phyloP scores from a whole-genome alignment of 2,888 invertebrate species.

The Ectobius pallidus region DNA sequence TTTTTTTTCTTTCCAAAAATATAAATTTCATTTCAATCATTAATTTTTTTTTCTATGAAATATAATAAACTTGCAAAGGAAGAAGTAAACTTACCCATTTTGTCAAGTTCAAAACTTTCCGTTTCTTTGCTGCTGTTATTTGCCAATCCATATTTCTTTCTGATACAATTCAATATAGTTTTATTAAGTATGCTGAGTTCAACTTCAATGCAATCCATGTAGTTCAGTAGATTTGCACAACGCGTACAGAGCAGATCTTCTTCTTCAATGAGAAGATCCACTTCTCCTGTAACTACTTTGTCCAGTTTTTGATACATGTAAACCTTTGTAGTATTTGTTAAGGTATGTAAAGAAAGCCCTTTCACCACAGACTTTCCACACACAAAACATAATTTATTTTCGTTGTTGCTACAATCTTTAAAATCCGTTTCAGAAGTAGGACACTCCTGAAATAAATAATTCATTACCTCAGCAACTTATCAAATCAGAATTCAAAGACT shows the following conservation, averaged over 20 bases:
- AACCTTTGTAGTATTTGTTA: constrained; percentile 17
- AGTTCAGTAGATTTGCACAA: constrained; percentile 21
- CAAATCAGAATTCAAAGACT: too few species aligned
- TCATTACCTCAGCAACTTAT: too few species aligned
- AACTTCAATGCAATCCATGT: constrained; percentile 31
- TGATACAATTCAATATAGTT: constrained; percentile 20
- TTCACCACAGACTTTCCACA: constrained; percentile 20
- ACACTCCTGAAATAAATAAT: background rate
- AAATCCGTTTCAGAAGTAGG: background rate
- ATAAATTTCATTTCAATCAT: background rate
- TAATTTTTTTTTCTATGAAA: background rate
- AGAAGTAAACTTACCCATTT: background rate
- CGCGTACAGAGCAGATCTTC: constrained; percentile 19
- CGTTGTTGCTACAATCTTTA: background rate
- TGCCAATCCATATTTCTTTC: constrained; percentile 10
- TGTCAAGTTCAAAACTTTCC: background rate
- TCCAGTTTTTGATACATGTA: constrained; percentile 26
- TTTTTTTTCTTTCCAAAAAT: background rate
- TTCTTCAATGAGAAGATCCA: constrained; percentile 14
- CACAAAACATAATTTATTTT: constrained; percentile 24
- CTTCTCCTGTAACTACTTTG: constrained; percentile 12
- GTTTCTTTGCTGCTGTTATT: background rate
- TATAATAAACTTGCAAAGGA: background rate
- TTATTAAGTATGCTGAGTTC: constrained; percentile 24
- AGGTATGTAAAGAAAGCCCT: constrained; percentile 6